Percentiles rank a stretch among this genome's conserved stretches.
phyloP scores from a whole-genome alignment of 1,140 invertebrate genomes.

The Delia radicum region DNA sequence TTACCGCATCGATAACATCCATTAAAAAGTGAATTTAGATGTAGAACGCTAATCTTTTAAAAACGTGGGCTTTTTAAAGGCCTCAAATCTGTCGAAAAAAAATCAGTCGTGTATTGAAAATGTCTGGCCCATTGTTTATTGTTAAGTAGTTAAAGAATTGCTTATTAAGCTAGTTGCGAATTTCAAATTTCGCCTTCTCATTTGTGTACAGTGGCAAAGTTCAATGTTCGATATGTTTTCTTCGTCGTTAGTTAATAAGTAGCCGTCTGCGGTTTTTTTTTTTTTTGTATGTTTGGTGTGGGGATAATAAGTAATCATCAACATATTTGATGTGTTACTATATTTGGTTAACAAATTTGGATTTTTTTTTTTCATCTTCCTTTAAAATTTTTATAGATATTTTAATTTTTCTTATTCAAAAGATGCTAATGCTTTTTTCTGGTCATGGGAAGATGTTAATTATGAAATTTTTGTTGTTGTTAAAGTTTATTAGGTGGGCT shows the following conservation, averaged over 20 bases:
- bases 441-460: not conserved
- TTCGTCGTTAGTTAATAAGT: not conserved
- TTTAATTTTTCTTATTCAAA: not conserved
- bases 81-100: too few relatives aligned
- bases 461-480: not conserved
- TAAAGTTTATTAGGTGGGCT: not conserved
- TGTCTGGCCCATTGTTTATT: too few relatives aligned
- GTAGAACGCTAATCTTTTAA: too few relatives aligned
- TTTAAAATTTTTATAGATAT: not conserved
- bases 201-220: not conserved
- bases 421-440: not conserved
- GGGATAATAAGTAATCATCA: not conserved
- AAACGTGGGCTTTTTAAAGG: too few relatives aligned
- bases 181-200: not conserved
- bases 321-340: not conserved
- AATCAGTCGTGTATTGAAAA: too few relatives aligned
- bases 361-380: not conserved
- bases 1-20: too few relatives aligned
- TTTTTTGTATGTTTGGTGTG: too few relatives aligned
- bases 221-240: not conserved
- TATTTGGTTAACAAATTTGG: not conserved
- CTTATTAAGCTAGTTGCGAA: not conserved
- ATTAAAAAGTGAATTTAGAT: too few relatives aligned
- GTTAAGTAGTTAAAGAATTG: not conserved
- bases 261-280: not conserved